These are phyloP conservation scores for Phyllotreta striolata DNA, from an alignment of 2,888 invertebrate genomes.

Conservation along the genomic window DNA sequence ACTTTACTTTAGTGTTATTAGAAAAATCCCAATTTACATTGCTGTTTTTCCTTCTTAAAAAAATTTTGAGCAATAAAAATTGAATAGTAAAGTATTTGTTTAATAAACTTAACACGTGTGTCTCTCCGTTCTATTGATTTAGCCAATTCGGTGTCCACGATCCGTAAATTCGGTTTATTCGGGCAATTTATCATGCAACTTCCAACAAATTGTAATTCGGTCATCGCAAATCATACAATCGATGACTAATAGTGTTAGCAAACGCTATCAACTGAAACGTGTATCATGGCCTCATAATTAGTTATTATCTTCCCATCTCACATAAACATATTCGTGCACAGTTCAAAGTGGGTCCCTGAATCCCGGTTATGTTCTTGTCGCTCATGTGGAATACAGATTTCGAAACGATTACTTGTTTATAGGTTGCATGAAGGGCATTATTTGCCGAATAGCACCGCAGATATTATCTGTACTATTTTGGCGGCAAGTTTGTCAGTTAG, in stretches of 20 bases:
- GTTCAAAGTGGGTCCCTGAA: slow-evolving; percentile 32
- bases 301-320: slow-evolving; percentile 44
- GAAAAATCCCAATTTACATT: no score
- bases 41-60: no score
- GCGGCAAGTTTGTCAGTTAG: no score
- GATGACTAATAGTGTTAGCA: slow-evolving; percentile 44
- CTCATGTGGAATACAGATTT: slow-evolving; percentile 29
- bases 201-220: slow-evolving; percentile 46
- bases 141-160: neutral
- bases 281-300: slow-evolving; percentile 46
- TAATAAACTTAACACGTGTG: no score
- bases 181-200: slow-evolving; percentile 41
- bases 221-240: slow-evolving; percentile 47
- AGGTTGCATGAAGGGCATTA: neutral
- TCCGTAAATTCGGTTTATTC: slow-evolving; percentile 1
- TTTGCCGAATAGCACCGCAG: no score
- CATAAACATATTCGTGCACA: slow-evolving; percentile 20
- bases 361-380: slow-evolving; percentile 19
- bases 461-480: no score
- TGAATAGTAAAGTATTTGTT: no score
- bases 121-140: neutral
- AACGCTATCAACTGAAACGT: slow-evolving; percentile 44
- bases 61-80: no score
- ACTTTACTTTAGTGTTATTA: no score
- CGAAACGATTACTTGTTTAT: neutral